Conservation (phyloP, 2,113 vertebrate species). For the Clupea harengus region DNA sequence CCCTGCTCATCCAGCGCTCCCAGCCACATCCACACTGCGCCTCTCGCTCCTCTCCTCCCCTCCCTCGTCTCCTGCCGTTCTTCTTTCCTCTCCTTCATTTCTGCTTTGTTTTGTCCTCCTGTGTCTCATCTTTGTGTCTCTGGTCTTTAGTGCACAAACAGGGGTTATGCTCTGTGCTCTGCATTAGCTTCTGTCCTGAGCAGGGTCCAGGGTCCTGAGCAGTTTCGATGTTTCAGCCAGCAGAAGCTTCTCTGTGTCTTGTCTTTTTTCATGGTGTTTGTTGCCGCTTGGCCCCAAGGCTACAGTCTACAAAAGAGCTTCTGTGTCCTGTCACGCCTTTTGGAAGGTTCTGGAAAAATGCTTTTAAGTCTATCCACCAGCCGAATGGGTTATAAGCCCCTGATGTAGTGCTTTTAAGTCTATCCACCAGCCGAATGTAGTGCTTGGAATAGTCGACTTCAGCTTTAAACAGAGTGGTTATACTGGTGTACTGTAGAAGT, state of each 20-base stretch:
- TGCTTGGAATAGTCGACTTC: background rate
- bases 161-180: background rate
- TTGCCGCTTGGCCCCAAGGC: background rate
- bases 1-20: slow-evolving; percentile 30
- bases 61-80: slow-evolving; percentile 25
- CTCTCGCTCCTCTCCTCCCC: slow-evolving; percentile 1
- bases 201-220: background rate
- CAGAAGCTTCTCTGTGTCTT: background rate
- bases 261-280: background rate
- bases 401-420: background rate
- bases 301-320: background rate
- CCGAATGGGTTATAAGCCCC: background rate
- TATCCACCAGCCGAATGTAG: too few relatives aligned
- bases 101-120: slow-evolving; percentile 15
- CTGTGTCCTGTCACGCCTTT: background rate
- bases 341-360: background rate
- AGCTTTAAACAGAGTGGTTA: background rate
- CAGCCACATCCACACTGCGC: background rate
- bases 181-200: background rate
- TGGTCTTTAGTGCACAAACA: background rate
- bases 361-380: background rate
- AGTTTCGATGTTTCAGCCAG: background rate
- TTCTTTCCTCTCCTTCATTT: slow-evolving; percentile 23
- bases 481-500: background rate
- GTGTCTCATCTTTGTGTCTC: background rate